Conservation (phyloP, 2,888 invertebrate species). For the Hyles lineata region DNA sequence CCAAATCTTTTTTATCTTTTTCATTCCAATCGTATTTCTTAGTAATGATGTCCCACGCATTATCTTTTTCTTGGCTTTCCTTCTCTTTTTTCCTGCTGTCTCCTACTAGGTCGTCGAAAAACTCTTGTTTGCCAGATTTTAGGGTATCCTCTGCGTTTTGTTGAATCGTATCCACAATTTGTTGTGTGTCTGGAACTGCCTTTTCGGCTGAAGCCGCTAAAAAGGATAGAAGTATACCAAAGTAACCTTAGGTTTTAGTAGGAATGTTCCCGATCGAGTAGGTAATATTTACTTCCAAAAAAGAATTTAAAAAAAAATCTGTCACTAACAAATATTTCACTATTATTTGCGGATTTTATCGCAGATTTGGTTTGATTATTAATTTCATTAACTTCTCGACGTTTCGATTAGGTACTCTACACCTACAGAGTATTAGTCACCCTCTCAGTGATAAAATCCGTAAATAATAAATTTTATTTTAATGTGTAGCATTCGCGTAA, state of each 20-base stretch:
- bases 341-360: too few species aligned
- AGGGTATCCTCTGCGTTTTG: neutral
- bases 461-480: too few species aligned
- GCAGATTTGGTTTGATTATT: too few species aligned
- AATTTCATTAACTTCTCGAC: too few species aligned
- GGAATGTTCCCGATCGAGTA: neutral
- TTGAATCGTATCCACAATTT: neutral
- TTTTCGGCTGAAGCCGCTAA: constrained; percentile 1
- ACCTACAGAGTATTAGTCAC: too few species aligned
- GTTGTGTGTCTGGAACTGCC: neutral
- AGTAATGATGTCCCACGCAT: constrained; percentile 35
- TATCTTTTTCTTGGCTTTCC: constrained; percentile 28
- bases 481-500: too few species aligned
- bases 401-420: too few species aligned
- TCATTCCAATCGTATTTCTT: constrained; percentile 30
- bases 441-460: too few species aligned
- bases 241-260: neutral
- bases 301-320: too few species aligned
- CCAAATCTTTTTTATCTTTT: constrained; percentile 27
- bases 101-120: neutral
- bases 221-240: neutral
- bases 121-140: neutral
- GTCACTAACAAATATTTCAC: too few species aligned
- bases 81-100: constrained; percentile 24
- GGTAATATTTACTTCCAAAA: too few species aligned